phyloP scores from a whole-genome alignment of 1,140 invertebrate species.

The Marisa cornuarietis region DNA sequence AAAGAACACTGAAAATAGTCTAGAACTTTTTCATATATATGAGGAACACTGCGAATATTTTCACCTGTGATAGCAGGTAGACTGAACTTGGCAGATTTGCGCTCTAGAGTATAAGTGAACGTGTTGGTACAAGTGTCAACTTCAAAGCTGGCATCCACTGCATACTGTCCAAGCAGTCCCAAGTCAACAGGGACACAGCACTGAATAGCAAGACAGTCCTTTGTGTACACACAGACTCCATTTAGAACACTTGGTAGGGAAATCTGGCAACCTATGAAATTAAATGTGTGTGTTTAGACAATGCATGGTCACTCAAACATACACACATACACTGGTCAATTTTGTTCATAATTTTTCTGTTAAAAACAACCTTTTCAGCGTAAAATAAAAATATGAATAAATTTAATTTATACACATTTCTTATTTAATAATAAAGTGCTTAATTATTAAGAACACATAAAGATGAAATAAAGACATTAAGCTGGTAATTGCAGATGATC shows the following conservation, averaged over 20 bases:
- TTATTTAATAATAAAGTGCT: too few relatives aligned
- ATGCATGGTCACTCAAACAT: background rate
- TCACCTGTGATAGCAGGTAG: constrained; percentile 16
- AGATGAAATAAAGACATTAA: too few relatives aligned
- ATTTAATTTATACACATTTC: too few relatives aligned
- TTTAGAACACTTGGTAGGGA: constrained; percentile 15
- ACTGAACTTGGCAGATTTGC: constrained; percentile 18
- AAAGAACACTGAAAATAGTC: background rate
- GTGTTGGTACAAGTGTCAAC: constrained; percentile 26
- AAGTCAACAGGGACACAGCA: constrained; percentile 37
- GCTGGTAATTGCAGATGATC: too few relatives aligned
- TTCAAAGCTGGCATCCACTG: constrained; percentile 24
- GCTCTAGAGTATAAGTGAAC: constrained; percentile 23
- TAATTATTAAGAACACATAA: too few relatives aligned
- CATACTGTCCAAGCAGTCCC: constrained; percentile 15
- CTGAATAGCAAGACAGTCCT: constrained; percentile 29
- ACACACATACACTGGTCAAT: too few relatives aligned
- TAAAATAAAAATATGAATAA: too few relatives aligned
- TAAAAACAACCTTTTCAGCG: too few relatives aligned
- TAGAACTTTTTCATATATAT: background rate
- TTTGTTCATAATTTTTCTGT: too few relatives aligned
- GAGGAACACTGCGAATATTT: background rate
- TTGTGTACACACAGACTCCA: constrained; percentile 27
- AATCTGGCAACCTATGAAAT: constrained; percentile 15
- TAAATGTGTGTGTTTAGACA: background rate